Conservation (phyloP, 2,797 vertebrate genomes). For the Hozukius guyotensis region DNA sequence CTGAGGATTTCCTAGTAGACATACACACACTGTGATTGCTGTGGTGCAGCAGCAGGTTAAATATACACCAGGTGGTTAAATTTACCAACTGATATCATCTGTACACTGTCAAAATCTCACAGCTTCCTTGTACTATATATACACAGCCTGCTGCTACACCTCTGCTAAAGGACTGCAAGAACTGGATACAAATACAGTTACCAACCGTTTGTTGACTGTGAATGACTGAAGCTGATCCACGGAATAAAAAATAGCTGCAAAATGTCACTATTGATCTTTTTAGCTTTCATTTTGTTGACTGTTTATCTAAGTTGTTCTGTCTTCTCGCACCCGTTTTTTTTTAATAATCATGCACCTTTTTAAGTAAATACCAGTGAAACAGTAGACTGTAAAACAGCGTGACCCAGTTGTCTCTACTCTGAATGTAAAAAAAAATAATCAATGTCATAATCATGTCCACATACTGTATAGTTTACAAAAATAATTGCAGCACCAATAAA, state of each 20-base stretch:
- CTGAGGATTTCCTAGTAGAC: background rate
- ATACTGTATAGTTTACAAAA: conserved; percentile 80
- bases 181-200: conserved; percentile 4
- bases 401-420: conserved; percentile 33
- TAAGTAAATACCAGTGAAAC: conserved; percentile 55
- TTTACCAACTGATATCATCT: background rate
- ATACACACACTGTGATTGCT: background rate
- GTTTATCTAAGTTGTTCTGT: background rate
- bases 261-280: conserved; percentile 23
- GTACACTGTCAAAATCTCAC: background rate
- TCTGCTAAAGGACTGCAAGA: conserved; percentile 1
- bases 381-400: conserved; percentile 59
- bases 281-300: background rate
- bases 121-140: background rate
- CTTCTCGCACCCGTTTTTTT: background rate
- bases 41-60: conserved; percentile 15
- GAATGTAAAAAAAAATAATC: conserved; percentile 23
- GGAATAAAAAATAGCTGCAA: conserved; percentile 9
- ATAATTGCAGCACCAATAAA: conserved; percentile 84
- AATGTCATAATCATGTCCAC: conserved; percentile 35
- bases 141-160: conserved; percentile 5
- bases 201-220: background rate
- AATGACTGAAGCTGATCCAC: background rate
- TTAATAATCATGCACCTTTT: background rate
- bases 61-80: background rate